Base-by-base conservation (phyloP, 2,113 vertebrate genomes). In the Planiliza haematocheilus region DNA sequence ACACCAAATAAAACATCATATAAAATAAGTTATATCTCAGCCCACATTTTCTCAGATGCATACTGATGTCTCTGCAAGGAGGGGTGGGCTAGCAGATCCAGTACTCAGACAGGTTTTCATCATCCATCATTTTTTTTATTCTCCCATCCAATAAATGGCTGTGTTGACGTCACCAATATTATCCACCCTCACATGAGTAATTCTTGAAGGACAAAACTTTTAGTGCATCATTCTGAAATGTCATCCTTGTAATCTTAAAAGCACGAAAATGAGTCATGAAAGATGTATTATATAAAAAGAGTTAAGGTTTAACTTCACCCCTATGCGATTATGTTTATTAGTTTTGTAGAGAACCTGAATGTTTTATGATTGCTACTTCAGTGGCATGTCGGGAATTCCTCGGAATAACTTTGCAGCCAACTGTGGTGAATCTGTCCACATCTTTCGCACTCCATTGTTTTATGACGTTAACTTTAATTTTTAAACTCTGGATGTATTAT, bases 101-200 rank as follows among this genome's bases (percentile, higher is more conserved):
- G 24, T 48, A n/a, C n/a, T 53, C 48, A 61, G 37, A 7, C 43
- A 42, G 12, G n/a, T 50, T 62, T 68, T 85, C 41, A 64, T 55
- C 42, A 64, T 72, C 37, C 37, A 49, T 63, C 12, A 46, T 34
- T 69, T 39, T 69, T 39, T 65, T 62, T 10, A 42, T 13, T 70
- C 9, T 51, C 30, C 38, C 57, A 30, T 60, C 65, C n/a, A 30
- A 59, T 10, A 57, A 53, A 56, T 49, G 30, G 20, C 17, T 17
- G n/a, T 52, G 60, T 41, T 61, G 61, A 36, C 38, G 9, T 74
- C 24, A 45, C 20, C 20, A 17, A 52, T 63, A 62, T 58, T 49
- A 65, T 36, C 17, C 21, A 11, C 11, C 56, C 53, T 49, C 37
- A 42, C 12, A 38, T 41, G 46, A 77, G 39, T 43, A 34, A 59